Evolutionary conservation across 1,140 invertebrate species (phyloP).

Genomic region (Trichoplusia ni): DNA sequence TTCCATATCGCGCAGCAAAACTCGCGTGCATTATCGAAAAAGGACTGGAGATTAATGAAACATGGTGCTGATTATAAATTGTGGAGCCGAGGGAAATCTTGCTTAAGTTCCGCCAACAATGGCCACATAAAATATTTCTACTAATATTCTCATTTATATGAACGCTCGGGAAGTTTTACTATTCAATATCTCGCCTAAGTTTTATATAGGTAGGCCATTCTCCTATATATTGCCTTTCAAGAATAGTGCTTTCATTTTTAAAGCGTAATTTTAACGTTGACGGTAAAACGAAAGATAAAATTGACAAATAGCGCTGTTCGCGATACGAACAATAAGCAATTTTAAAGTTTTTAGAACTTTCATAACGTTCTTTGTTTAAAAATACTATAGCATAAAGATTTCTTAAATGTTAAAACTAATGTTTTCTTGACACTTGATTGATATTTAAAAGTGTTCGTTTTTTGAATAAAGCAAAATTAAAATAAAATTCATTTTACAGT

Average conservation of each 20-base stretch:
- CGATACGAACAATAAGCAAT: not conserved
- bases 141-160: slow-evolving; percentile 50
- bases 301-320: not conserved
- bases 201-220: slow-evolving; percentile 27
- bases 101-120: slow-evolving; percentile 58
- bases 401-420: too few species aligned
- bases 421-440: too few species aligned
- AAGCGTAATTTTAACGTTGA: slow-evolving; percentile 14
- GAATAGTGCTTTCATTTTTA: slow-evolving; percentile 22
- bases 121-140: slow-evolving; percentile 54
- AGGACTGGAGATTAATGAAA: slow-evolving; percentile 51
- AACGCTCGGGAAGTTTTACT: slow-evolving; percentile 40
- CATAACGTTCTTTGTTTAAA: too few species aligned
- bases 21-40: slow-evolving; percentile 49
- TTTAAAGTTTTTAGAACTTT: not conserved
- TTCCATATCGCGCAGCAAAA: slow-evolving; percentile 3
- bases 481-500: slow-evolving; percentile 43
- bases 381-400: too few species aligned
- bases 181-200: slow-evolving; percentile 37
- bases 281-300: slow-evolving; percentile 7
- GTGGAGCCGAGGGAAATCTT: slow-evolving; percentile 57
- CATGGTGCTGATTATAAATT: slow-evolving; percentile 60
- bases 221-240: slow-evolving; percentile 17
- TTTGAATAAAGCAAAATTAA: slow-evolving; percentile 28
- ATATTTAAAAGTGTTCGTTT: not conserved